Evolutionary conservation across 2,797 vertebrate genomes (phyloP), one percentile per base, ranked within the genome.

Genomic region (Gymnoscopelus braueri): DNA sequence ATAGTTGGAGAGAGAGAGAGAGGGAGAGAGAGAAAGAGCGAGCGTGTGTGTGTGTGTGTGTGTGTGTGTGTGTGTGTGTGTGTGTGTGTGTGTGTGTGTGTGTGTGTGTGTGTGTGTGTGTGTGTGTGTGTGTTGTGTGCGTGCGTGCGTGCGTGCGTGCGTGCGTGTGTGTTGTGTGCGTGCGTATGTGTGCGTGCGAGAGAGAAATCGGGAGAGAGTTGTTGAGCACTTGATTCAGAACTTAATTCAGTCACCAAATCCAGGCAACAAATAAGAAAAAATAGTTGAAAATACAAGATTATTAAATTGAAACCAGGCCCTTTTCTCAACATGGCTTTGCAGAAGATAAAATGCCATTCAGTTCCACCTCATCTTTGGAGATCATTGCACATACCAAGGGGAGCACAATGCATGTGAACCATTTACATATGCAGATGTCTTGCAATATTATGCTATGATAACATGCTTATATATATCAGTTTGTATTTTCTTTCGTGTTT

Each of bases 401-500:
- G 50, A 64, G 15, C 50, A 39, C 35, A 55, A 2, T 5, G 48
- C 54, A 61, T 81, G 5, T 52, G 39, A 75, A 61, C 39, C 62
- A 26, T 71, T 71, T 74, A 80, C 60, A 71, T 52, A 67, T 65
- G 59, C 63, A 69, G 66, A 76, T 56, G 62, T 68, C 60, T 84
- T 52, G 23, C 32, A 62, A 56, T 57, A 58, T 49, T 44, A 67
- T 62, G 58, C 75, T 60, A 72, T 48, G 44, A 78, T 52, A 68
- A 65, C 52, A 68, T 49, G 66, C 15, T 77, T 69, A 67, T 60
- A 23, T 75, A 61, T 72, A 70, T 53, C 64, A 60, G 68, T 79
- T 68, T 63, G 76, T 70, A 62, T 75, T 67, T 0, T 52, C 72
- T 60, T 85, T 69, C 66, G 54, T 71, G 58, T 78, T 71, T 65